Evolutionary conservation across 1,140 invertebrate genomes (phyloP).

Genomic region (Coelopa frigida): DNA sequence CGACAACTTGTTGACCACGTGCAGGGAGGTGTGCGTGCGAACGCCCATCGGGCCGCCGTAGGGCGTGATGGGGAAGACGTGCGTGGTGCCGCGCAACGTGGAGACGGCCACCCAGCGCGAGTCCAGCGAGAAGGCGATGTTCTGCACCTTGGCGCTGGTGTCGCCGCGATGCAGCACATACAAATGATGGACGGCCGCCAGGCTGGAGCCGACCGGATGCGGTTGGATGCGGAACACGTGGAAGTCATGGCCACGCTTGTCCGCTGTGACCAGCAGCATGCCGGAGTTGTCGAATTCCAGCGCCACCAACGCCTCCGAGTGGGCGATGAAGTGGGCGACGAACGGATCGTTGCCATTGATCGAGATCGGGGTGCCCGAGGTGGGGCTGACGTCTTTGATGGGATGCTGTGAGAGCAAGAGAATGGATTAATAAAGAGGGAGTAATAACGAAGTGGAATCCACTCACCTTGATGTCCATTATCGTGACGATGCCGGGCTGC

Average conservation of each 20-base stretch:
- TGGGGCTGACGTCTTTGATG: slow-evolving; percentile 41
- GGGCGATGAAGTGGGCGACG: slow-evolving; percentile 91
- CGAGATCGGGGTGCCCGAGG: slow-evolving; percentile 28
- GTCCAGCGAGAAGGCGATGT: slow-evolving; percentile 84
- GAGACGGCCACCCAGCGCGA: slow-evolving; percentile 93
- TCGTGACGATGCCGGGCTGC: slow-evolving; percentile 80
- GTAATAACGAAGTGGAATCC: neutral
- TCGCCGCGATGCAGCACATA: slow-evolving; percentile 89
- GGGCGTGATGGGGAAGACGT: slow-evolving; percentile 95
- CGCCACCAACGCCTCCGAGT: slow-evolving; percentile 83
- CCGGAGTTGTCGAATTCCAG: slow-evolving; percentile 90
- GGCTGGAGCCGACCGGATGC: slow-evolving; percentile 78
- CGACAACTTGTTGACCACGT: slow-evolving; percentile 92
- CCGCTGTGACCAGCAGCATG: slow-evolving; percentile 83
- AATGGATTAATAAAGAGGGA: neutral
- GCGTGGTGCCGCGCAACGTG: slow-evolving; percentile 91
- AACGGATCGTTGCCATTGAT: slow-evolving; percentile 56
- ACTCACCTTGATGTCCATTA: slow-evolving; percentile 73
- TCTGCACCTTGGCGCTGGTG: slow-evolving; percentile 76
- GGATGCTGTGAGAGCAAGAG: slow-evolving; percentile 22
- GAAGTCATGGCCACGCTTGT: slow-evolving; percentile 91
- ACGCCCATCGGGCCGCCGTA: slow-evolving; percentile 88
- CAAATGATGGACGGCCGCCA: slow-evolving; percentile 91
- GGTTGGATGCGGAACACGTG: slow-evolving; percentile 92
- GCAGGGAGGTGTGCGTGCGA: slow-evolving; percentile 83